Evolutionary conservation across 2,888 invertebrate species (phyloP), one percentile per base, ranked within the genome.

Genomic region (Anagyrus pseudococci): DNA sequence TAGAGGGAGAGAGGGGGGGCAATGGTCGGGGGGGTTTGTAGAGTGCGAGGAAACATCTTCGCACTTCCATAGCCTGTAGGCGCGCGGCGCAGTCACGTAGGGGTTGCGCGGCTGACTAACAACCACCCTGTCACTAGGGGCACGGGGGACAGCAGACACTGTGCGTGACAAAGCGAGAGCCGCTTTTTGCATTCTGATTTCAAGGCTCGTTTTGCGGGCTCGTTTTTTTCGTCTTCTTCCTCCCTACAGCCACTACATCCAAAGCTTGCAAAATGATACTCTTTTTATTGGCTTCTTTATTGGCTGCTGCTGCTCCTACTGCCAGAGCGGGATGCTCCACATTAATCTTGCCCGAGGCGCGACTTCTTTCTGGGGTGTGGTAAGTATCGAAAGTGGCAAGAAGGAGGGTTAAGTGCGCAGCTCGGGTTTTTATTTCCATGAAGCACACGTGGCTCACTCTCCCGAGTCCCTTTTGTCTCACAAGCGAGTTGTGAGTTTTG

Each of bases 171-270:
- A 13, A 52, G 62, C 19, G 41, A 29, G 17, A n/a, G n/a, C 33
- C 40, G 19, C 48, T 60, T 64, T 60, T 64, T 60, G 60, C 53
- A 59, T 64, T 53, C 48, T 50, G 56, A 64, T 52, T 41, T 40
- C 17, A 17, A 22, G 10, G 22, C 8, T 22, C 15, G 8, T 48
- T 15, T n/a, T 22, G 40, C 6, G 43, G 43, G 26, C 43, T 22
- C 22, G 10, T 23, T 52, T 52, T 22, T 20, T 22, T 37, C 37
- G 23, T n/a, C n/a, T n/a, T n/a, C n/a, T n/a, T n/a, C n/a, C n/a
- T n/a, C n/a, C n/a, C n/a, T n/a, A n/a, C n/a, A n/a, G n/a, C n/a
- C n/a, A n/a, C n/a, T n/a, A n/a, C n/a, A n/a, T n/a, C n/a, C n/a
- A n/a, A n/a, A n/a, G n/a, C n/a, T n/a, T n/a, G 43, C 17, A 8